These are phyloP conservation scores for Nomia melanderi DNA, from an alignment of 1,140 invertebrate genomes.

Conservation along the genomic window DNA sequence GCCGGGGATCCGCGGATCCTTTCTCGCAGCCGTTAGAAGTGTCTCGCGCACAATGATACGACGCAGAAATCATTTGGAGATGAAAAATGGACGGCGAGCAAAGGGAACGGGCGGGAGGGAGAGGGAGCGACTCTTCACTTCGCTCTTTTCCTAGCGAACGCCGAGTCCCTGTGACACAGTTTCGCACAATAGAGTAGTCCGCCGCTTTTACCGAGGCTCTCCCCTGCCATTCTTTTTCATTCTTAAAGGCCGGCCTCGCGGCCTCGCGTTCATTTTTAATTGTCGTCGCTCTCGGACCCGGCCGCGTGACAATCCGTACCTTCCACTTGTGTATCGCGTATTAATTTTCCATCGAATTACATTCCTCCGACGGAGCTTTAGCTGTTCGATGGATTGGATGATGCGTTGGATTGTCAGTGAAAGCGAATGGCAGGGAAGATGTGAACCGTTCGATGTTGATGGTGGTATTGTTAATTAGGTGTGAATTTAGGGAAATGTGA, in stretches of 20 bases:
- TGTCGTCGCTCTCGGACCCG: conserved; percentile 4
- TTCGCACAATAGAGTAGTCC: conserved; percentile 51
- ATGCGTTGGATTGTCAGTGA: too few relatives aligned
- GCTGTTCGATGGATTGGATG: too few relatives aligned
- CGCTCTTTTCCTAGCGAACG: conserved; percentile 9
- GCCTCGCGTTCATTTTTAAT: conserved; percentile 41
- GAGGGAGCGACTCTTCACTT: conserved; percentile 15
- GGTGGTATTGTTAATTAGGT: too few relatives aligned
- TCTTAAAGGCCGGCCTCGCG: conserved; percentile 26
- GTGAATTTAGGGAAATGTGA: too few relatives aligned
- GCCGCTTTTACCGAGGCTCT: conserved; percentile 20
- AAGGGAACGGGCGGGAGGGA: too few relatives aligned
- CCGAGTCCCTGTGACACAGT: conserved; percentile 50
- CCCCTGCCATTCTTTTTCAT: conserved; percentile 20
- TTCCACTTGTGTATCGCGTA: not conserved
- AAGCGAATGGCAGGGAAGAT: too few relatives aligned
- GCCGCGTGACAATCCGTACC: not conserved
- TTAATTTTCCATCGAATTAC: not conserved
- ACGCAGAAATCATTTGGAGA: conserved; percentile 32
- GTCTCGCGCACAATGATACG: conserved; percentile 21
- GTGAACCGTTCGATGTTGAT: too few relatives aligned
- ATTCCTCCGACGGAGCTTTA: too few relatives aligned
- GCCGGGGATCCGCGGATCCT: not conserved
- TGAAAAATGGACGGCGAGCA: conserved; percentile 34
- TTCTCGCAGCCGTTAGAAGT: not conserved